Percentiles rank a stretch among this genome's conserved stretches.
Conservation (phyloP, 2,797 vertebrate species). For the Sternarchorhynchus goeldii region DNA sequence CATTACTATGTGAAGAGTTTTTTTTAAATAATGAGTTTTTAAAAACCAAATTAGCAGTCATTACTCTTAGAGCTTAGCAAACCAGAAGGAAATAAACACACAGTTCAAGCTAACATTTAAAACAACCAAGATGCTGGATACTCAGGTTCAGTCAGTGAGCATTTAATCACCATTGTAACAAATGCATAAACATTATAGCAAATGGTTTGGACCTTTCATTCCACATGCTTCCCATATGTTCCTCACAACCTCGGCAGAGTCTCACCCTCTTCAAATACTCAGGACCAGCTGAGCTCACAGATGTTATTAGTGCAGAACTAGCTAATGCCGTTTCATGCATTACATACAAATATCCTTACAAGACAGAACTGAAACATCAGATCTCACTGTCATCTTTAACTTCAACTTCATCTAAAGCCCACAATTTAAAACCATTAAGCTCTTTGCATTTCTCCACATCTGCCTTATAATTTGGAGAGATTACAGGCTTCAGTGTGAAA, state of each 20-base stretch:
- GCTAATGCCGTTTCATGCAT: not conserved
- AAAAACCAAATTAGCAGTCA: not conserved
- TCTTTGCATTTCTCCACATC: slow-evolving; percentile 1
- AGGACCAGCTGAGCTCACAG: slow-evolving; percentile 11
- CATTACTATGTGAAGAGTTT: not conserved
- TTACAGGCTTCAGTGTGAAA: slow-evolving; percentile 37
- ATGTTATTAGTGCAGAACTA: not conserved
- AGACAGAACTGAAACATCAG: not conserved
- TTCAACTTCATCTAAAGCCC: slow-evolving; percentile 11
- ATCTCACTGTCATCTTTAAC: slow-evolving; percentile 11
- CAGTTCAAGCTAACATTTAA: not conserved
- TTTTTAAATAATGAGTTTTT: no score
- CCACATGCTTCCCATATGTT: slow-evolving; percentile 21
- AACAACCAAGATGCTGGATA: not conserved
- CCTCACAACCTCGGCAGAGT: slow-evolving; percentile 9
- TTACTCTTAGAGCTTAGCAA: not conserved
- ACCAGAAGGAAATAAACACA: not conserved
- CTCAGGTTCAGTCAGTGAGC: slow-evolving; percentile 41
- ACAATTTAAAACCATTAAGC: slow-evolving; percentile 22
- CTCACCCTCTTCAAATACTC: slow-evolving; percentile 19
- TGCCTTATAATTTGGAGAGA: slow-evolving; percentile 41
- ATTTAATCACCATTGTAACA: slow-evolving; percentile 4
- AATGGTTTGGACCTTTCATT: not conserved
- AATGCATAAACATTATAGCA: slow-evolving; percentile 4
- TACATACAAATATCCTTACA: not conserved